These are phyloP conservation scores for Danio jaintianensis DNA, from an alignment of 2,797 vertebrate genomes.

Conservation along the genomic window DNA sequence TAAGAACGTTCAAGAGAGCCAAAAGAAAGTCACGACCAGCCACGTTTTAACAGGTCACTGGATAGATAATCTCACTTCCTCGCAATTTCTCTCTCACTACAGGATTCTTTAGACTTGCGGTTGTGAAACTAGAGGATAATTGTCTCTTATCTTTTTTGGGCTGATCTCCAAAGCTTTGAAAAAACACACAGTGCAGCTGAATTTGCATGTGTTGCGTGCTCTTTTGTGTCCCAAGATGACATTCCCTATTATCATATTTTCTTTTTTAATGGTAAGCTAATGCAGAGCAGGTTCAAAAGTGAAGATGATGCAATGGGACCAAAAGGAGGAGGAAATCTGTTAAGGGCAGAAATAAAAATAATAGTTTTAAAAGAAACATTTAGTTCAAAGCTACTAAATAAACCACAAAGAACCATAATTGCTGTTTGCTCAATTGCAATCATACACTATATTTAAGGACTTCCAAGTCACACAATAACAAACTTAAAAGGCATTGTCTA, in stretches of 20 bases:
- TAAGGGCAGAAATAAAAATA: constrained; percentile 9
- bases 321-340: constrained; percentile 10
- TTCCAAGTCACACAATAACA: too few relatives aligned
- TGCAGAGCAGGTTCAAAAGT: background rate
- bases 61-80: constrained; percentile 71
- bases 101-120: constrained; percentile 69
- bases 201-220: background rate
- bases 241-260: background rate
- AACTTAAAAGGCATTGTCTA: too few relatives aligned
- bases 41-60: constrained; percentile 61
- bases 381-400: too few relatives aligned
- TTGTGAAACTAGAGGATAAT: constrained; percentile 70
- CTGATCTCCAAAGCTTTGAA: background rate
- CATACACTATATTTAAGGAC: too few relatives aligned
- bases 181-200: constrained; percentile 14
- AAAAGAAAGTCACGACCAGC: constrained; percentile 19
- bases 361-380: too few relatives aligned
- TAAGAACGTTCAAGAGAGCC: constrained; percentile 36
- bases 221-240: background rate
- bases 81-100: constrained; percentile 64
- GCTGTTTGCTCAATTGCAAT: too few relatives aligned
- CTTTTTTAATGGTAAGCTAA: background rate
- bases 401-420: too few relatives aligned
- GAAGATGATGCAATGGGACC: background rate
- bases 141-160: constrained; percentile 38